Evolutionary conservation across 2,113 vertebrate species (phyloP).

Genomic region (Gallinago paraguaiae): DNA sequence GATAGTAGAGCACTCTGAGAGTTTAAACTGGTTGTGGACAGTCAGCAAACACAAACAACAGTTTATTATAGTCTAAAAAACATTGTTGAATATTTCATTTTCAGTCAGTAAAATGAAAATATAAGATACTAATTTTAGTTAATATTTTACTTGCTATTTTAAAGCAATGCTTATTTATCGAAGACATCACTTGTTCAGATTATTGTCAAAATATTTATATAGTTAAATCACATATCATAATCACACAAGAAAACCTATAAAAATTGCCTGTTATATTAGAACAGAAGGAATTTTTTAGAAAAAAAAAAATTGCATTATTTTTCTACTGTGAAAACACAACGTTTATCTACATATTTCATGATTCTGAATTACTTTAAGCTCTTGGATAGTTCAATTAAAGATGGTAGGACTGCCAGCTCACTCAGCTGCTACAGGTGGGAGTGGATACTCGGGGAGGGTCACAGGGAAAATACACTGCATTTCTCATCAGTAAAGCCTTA

Average conservation of each 20-base stretch:
- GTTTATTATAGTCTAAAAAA: not conserved
- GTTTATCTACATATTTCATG: not conserved
- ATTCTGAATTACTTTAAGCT: not conserved
- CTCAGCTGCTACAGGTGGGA: not conserved
- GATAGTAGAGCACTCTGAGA: not conserved
- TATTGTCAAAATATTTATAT: not conserved
- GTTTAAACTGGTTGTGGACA: not conserved
- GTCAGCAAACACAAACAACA: not conserved
- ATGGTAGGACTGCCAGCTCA: rapidly evolving
- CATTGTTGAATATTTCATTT: not conserved
- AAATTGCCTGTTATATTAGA: not conserved
- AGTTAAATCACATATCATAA: not conserved
- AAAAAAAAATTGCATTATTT: not conserved
- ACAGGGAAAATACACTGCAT: not conserved
- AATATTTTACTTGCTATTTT: not conserved
- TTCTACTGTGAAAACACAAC: not conserved
- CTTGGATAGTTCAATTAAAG: not conserved
- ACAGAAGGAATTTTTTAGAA: not conserved
- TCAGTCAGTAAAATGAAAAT: not conserved
- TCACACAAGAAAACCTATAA: not conserved
- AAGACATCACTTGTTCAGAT: not conserved
- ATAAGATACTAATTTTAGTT: not conserved
- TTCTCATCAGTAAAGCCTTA: not conserved
- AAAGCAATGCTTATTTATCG: not conserved
- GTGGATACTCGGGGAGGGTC: not conserved